phyloP scores from a whole-genome alignment of 2,888 invertebrate species.

The Tetragonisca angustula region DNA sequence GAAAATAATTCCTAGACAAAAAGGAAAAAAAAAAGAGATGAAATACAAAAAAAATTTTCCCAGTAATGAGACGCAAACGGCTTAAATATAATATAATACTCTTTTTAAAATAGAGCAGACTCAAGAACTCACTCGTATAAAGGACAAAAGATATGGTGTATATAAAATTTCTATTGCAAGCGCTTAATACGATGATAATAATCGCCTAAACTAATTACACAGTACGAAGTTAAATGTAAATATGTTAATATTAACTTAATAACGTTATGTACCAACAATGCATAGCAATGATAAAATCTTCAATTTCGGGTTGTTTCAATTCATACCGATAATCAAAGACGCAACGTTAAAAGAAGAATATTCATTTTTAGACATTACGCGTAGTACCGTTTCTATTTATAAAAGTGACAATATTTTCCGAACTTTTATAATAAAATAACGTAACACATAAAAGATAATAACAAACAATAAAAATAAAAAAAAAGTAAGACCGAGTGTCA shows the following conservation, averaged over 20 bases:
- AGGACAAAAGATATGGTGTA: slow-evolving; percentile 57
- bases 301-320: slow-evolving; percentile 21
- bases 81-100: slow-evolving; percentile 48
- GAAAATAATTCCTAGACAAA: slow-evolving; percentile 1
- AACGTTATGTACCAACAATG: slow-evolving; percentile 64
- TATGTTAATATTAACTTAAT: slow-evolving; percentile 63
- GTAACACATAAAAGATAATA: slow-evolving; percentile 5
- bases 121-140: slow-evolving; percentile 64
- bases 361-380: slow-evolving; percentile 21
- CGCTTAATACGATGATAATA: slow-evolving; percentile 66
- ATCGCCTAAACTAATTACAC: slow-evolving; percentile 62
- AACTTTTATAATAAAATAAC: slow-evolving; percentile 9
- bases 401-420: slow-evolving; percentile 13
- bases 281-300: slow-evolving; percentile 45
- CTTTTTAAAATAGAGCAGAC: slow-evolving; percentile 50
- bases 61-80: slow-evolving; percentile 50
- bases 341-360: slow-evolving; percentile 23
- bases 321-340: slow-evolving; percentile 13
- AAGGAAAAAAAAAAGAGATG: not conserved
- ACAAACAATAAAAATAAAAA: slow-evolving; percentile 31
- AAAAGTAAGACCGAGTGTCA: slow-evolving; percentile 26
- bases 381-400: slow-evolving; percentile 13
- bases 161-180: slow-evolving; percentile 71
- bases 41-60: slow-evolving; percentile 30
- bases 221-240: slow-evolving; percentile 57